Evolutionary conservation across 2,888 invertebrate genomes (phyloP).

Genomic region (Drosophila limbata): DNA sequence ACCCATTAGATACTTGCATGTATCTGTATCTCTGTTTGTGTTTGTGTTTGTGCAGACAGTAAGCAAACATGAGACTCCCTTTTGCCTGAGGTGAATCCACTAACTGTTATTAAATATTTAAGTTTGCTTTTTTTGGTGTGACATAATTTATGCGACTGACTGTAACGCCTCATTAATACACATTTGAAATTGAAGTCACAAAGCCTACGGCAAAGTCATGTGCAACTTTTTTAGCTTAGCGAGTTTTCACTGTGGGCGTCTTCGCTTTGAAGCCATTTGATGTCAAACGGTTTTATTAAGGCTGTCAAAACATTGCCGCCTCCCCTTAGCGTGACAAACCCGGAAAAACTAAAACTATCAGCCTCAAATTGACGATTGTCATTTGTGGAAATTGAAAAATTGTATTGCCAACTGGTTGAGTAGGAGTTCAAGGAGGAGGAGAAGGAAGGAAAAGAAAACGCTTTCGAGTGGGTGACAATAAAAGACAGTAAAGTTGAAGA

Average conservation of each 20-base stretch:
- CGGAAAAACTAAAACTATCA: constrained; percentile 72
- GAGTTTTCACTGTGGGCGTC: constrained; percentile 57
- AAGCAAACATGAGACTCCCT: constrained; percentile 57
- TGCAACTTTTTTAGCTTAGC: neutral
- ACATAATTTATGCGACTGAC: constrained; percentile 54
- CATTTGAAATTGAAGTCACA: constrained; percentile 46
- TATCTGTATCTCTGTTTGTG: constrained; percentile 42
- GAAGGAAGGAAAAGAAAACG: constrained; percentile 28
- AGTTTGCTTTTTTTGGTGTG: constrained; percentile 27
- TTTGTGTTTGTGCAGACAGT: constrained; percentile 74
- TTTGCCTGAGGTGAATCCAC: constrained; percentile 13
- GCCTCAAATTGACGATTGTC: constrained; percentile 70
- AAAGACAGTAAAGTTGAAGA: constrained; percentile 42
- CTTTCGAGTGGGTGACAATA: constrained; percentile 32
- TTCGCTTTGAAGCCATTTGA: constrained; percentile 38
- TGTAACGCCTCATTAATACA: constrained; percentile 62
- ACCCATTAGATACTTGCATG: constrained; percentile 10
- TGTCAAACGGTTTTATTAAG: constrained; percentile 71
- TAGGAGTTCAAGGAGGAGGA: constrained; percentile 1
- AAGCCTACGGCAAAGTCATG: constrained; percentile 3
- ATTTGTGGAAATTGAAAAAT: constrained; percentile 76
- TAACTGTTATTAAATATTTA: constrained; percentile 56
- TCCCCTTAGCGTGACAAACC: constrained; percentile 16
- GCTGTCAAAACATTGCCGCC: constrained; percentile 18
- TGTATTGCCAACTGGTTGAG: constrained; percentile 39